Conservation (phyloP, 2,888 invertebrate species). For the Phyto melanocephala region DNA sequence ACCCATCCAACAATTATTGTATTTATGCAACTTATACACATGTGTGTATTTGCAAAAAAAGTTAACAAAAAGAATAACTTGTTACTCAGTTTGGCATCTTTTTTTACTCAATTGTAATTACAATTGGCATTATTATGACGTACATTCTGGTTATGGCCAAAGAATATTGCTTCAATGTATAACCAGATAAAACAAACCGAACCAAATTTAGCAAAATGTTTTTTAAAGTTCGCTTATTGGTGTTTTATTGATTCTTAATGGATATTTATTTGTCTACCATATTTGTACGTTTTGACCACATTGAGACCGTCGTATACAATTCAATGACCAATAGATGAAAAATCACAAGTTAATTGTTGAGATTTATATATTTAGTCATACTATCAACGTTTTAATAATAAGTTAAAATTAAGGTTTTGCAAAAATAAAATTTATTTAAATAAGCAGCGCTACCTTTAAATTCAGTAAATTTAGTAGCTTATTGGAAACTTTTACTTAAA, state of each 20-base stretch:
- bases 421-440: not conserved
- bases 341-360: not conserved
- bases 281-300: not conserved
- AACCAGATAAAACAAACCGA: not conserved
- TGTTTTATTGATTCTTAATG: slow-evolving; percentile 22
- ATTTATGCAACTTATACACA: too few relatives aligned
- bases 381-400: not conserved
- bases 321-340: not conserved
- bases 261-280: slow-evolving; percentile 18
- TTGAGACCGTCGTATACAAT: not conserved
- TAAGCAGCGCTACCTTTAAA: too few relatives aligned
- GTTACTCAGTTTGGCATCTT: not conserved
- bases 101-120: slow-evolving; percentile 3
- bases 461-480: too few relatives aligned
- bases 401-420: not conserved
- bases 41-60: too few relatives aligned
- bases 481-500: too few relatives aligned
- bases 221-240: not conserved
- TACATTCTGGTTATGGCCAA: not conserved
- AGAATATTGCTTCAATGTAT: not conserved
- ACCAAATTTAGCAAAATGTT: not conserved
- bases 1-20: too few relatives aligned
- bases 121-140: slow-evolving; percentile 31
- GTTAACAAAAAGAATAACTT: too few relatives aligned
- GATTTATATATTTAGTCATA: too few relatives aligned